Conservation (phyloP, 1,140 invertebrate species). For the Brachionus rubens region DNA sequence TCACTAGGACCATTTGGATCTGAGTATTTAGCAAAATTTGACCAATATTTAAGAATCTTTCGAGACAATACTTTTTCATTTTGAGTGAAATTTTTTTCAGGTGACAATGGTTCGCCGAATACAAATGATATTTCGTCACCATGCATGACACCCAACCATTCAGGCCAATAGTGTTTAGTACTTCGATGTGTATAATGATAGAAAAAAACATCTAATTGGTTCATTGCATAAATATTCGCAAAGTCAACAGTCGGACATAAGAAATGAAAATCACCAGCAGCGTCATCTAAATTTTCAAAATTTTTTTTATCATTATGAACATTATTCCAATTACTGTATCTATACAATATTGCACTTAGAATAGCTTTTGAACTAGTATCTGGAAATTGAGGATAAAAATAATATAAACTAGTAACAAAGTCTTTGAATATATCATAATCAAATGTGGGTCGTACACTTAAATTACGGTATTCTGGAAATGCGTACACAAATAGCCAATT, state of each 20-base stretch:
- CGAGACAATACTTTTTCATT: slow-evolving; percentile 75
- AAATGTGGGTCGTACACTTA: slow-evolving; percentile 54
- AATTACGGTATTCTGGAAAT: slow-evolving; percentile 17
- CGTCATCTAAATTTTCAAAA: slow-evolving; percentile 38
- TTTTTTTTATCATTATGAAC: slow-evolving; percentile 42
- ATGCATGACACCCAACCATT: slow-evolving; percentile 46
- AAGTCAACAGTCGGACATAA: slow-evolving; percentile 91
- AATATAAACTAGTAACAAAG: slow-evolving; percentile 72
- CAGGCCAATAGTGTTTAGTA: slow-evolving; percentile 17
- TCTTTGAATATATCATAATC: slow-evolving; percentile 51
- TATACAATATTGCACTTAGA: slow-evolving; percentile 65
- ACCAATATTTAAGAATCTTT: slow-evolving; percentile 79
- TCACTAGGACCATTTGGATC: slow-evolving; percentile 26
- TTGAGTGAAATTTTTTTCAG: slow-evolving; percentile 68
- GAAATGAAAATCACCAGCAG: slow-evolving; percentile 84
- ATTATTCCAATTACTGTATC: slow-evolving; percentile 18
- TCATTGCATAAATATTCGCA: slow-evolving; percentile 79
- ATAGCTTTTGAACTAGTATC: slow-evolving; percentile 4
- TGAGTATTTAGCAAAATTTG: slow-evolving; percentile 75
- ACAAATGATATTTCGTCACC: slow-evolving; percentile 79
- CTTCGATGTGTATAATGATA: slow-evolving; percentile 84
- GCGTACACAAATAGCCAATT: slow-evolving; percentile 46
- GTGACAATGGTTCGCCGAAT: slow-evolving; percentile 82
- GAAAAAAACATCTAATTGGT: slow-evolving; percentile 74
- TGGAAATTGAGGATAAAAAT: slow-evolving; percentile 64